Percentiles rank a stretch among this genome's conserved stretches.
These are phyloP conservation scores for Mugil cephalus DNA, from an alignment of 2,113 vertebrate species.

Conservation along the genomic window DNA sequence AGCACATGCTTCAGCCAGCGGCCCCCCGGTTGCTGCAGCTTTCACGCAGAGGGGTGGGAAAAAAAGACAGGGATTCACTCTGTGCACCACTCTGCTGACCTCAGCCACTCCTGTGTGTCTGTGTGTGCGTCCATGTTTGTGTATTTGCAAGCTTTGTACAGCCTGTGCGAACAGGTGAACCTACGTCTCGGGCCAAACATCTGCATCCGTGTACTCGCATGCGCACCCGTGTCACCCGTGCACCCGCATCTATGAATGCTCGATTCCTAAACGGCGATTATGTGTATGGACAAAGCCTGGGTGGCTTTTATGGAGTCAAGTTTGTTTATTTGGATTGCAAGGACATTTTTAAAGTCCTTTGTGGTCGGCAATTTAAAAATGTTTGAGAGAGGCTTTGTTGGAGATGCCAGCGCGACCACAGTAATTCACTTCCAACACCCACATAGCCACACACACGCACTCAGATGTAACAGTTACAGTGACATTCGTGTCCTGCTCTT, in stretches of 20 bases:
- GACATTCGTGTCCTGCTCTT: slow-evolving; percentile 21
- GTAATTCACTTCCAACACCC: slow-evolving; percentile 67
- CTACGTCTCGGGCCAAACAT: slow-evolving; percentile 50
- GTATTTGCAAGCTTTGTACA: slow-evolving; percentile 47
- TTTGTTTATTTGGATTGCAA: slow-evolving; percentile 66
- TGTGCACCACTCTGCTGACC: slow-evolving; percentile 75
- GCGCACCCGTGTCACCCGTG: slow-evolving; percentile 20
- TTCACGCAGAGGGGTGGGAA: slow-evolving; percentile 54
- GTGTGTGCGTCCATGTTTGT: slow-evolving; percentile 54
- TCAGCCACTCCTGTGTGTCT: slow-evolving; percentile 76
- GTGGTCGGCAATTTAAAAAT: slow-evolving; percentile 57
- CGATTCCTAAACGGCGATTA: slow-evolving; percentile 51
- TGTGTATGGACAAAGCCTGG: slow-evolving; percentile 24
- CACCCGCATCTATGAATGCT: slow-evolving; percentile 26
- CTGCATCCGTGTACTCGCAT: slow-evolving; percentile 29
- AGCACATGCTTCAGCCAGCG: slow-evolving; percentile 78
- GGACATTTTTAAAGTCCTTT: slow-evolving; percentile 57
- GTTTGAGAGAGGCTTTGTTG: slow-evolving; percentile 58
- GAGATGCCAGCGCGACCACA: slow-evolving; percentile 64
- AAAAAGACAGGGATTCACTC: slow-evolving; percentile 71
- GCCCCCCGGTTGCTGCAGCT: slow-evolving; percentile 66
- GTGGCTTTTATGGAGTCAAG: slow-evolving; percentile 34
- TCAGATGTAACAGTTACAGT: slow-evolving; percentile 29
- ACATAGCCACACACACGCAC: slow-evolving; percentile 55
- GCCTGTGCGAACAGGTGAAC: slow-evolving; percentile 50